A percentile compares a stretch with the other conserved stretches of the same genome.
phyloP scores from a whole-genome alignment of 2,888 invertebrate genomes.

The Pandemis corylana region DNA sequence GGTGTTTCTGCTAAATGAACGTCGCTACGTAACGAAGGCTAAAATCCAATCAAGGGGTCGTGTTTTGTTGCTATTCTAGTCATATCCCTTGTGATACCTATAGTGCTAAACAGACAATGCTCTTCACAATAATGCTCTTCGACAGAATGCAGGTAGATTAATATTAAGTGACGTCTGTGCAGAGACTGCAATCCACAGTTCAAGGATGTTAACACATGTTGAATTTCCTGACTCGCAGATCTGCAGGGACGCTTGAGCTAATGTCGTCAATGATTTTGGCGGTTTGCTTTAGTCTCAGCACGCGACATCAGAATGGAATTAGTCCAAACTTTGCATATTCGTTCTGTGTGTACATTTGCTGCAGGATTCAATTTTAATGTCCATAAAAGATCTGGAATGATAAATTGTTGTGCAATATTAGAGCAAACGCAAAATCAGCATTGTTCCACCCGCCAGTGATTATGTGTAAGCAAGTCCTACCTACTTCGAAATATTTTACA shows the following conservation, averaged over 20 bases:
- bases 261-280: slow-evolving; percentile 73
- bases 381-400: not conserved
- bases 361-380: not conserved
- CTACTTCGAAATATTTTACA: slow-evolving; percentile 65
- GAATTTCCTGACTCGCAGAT: slow-evolving; percentile 61
- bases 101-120: slow-evolving; percentile 32
- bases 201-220: slow-evolving; percentile 57
- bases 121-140: slow-evolving; percentile 34
- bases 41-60: slow-evolving; percentile 6
- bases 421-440: slow-evolving; percentile 46
- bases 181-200: slow-evolving; percentile 53
- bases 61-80: slow-evolving; percentile 5
- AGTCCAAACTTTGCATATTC: not conserved
- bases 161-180: slow-evolving; percentile 45
- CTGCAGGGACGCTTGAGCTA: slow-evolving; percentile 67
- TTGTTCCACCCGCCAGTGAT: slow-evolving; percentile 45
- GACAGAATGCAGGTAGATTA: slow-evolving; percentile 43
- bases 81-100: slow-evolving; percentile 1
- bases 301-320: slow-evolving; percentile 17
- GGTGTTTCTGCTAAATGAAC: not conserved
- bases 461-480: slow-evolving; percentile 42
- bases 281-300: slow-evolving; percentile 59
- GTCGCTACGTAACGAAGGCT: not conserved
- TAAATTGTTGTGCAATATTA: not conserved
- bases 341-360: not conserved